Evolutionary conservation across 2,888 invertebrate species (phyloP), one percentile per base, ranked within the genome.

Genomic region (Drosophila gaucha): DNA sequence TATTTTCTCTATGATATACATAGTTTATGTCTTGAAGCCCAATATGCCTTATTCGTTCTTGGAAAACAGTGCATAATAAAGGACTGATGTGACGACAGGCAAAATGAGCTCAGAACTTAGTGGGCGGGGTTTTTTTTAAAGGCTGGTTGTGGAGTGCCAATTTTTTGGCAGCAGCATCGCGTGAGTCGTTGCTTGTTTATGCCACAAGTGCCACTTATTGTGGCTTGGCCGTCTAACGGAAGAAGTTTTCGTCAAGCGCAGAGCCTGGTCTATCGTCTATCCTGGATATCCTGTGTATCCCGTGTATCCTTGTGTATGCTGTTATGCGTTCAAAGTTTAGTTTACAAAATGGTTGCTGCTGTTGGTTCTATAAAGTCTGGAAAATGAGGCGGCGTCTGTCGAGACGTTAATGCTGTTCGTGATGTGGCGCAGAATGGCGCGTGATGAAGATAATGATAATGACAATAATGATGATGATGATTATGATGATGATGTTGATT

Each of bases 171-270:
- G 58, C 41, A 46, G 54, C 41, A 46, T 60, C 59, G 60, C 57
- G 72, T 56, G 72, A 62, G 69, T 62, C 46, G 64, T 39, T 66
- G 51, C 78, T 65, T 78, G 66, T 70, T 82, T 80, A 65, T 76
- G 80, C 80, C 80, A 83, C 78, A 80, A 80, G 79, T 83, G 78
- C 74, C 76, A 78, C 80, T 78, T 78, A 67, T 69, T 87, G 82
- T 75, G 80, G 84, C 73, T 67, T 63, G 62, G 46, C 49, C 57
- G 38, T 54, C 60, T 54, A 66, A 44, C 65, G 49, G 38, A 59
- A 63, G 16, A 63, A 75, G 78, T 78, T 75, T 50, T 51, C 36
- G 33, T 31, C 26, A 5, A 33, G 47, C 55, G 64, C 18, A 43
- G 58, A 20, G 20, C 28, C 20, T 14, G 28, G 10, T 59, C 59